phyloP scores from a whole-genome alignment of 2,888 invertebrate species.

The Ditylenchus weischeri region DNA sequence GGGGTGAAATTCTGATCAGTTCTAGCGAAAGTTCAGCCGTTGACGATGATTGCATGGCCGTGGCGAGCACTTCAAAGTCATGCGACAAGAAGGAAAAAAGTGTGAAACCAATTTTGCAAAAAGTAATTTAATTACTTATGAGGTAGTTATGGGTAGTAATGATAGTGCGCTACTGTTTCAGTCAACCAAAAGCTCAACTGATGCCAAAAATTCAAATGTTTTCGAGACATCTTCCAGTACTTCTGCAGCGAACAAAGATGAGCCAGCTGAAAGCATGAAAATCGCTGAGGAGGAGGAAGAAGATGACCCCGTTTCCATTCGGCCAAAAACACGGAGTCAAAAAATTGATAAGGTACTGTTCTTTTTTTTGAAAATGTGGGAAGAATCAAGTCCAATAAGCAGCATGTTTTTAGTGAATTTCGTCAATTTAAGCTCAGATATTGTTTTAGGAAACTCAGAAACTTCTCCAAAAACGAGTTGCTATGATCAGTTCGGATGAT shows the following conservation, averaged over 20 bases:
- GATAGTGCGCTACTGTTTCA: no score
- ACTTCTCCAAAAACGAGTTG: background rate
- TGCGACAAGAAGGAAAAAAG: background rate
- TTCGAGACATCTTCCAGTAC: no score
- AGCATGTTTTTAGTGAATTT: no score
- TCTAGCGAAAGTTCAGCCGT: no score
- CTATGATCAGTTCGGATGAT: background rate
- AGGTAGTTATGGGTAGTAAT: no score
- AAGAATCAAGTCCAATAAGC: no score
- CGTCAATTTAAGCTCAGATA: background rate
- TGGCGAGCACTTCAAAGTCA: background rate
- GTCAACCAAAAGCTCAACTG: background rate
- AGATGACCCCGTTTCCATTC: background rate
- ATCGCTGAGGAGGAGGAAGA: background rate
- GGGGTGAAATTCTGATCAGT: background rate
- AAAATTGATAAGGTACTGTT: constrained; percentile 10
- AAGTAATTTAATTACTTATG: no score
- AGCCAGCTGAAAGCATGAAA: background rate
- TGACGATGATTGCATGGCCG: background rate
- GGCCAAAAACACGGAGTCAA: background rate
- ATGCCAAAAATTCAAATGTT: background rate
- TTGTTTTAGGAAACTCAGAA: background rate
- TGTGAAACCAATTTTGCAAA: no score
- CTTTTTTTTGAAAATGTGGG: background rate
- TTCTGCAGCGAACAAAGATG: background rate